Percentiles rank a stretch among this genome's conserved stretches.
Conservation (phyloP, 2,797 vertebrate species). For the Darevskia nairensis region DNA sequence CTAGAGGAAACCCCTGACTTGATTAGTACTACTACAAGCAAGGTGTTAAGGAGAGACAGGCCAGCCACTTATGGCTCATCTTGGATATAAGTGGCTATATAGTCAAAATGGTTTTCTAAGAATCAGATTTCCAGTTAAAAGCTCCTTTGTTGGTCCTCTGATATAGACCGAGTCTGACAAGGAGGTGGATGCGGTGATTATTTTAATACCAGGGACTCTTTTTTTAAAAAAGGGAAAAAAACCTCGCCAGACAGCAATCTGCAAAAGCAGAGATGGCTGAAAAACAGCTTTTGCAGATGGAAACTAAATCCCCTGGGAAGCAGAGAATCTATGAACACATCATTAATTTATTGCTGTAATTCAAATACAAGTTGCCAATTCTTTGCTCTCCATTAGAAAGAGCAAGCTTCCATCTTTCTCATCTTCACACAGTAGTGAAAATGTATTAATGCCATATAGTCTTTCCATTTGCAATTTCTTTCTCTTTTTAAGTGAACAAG, state of each 20-base stretch:
- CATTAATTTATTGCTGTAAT: neutral
- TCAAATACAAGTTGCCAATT: neutral
- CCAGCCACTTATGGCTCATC: neutral
- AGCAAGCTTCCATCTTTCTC: neutral
- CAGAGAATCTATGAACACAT: neutral
- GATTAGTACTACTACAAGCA: neutral
- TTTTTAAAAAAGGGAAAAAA: too few relatives aligned
- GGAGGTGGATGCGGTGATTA: conserved; percentile 33
- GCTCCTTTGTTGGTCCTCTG: conserved; percentile 21
- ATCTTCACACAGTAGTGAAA: neutral
- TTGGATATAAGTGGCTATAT: neutral
- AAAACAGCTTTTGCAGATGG: conserved; percentile 38
- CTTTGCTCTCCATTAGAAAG: neutral
- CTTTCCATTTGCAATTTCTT: neutral
- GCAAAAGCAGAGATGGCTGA: conserved; percentile 23
- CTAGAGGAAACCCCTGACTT: neutral
- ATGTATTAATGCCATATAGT: neutral
- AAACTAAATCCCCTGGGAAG: conserved; percentile 34
- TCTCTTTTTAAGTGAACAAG: neutral
- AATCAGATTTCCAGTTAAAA: conserved; percentile 6
- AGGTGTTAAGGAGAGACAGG: neutral
- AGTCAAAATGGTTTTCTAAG: too few relatives aligned
- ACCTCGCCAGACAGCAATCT: conserved; percentile 13
- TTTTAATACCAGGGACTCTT: conserved; percentile 39
- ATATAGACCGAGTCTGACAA: conserved; percentile 50